These are phyloP conservation scores for Phainopepla nitens DNA, from an alignment of 2,113 vertebrate species.

Conservation along the genomic window DNA sequence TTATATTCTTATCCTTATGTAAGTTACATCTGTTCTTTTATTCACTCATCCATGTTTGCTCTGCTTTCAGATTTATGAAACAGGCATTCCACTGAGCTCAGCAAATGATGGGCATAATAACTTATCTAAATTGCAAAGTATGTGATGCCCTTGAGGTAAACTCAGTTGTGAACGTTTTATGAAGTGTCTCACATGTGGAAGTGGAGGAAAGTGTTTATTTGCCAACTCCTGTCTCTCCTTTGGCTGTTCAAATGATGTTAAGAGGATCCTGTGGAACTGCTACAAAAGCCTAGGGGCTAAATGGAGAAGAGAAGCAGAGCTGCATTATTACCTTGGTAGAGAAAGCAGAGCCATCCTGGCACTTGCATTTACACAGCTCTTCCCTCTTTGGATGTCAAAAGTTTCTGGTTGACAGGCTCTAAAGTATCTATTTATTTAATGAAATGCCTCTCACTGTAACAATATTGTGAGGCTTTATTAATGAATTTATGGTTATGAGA, in stretches of 20 bases:
- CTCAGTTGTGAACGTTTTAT: slow-evolving; percentile 63
- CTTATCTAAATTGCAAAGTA: slow-evolving; percentile 67
- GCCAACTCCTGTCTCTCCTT: slow-evolving; percentile 44
- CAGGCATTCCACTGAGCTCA: slow-evolving; percentile 59
- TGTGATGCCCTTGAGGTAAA: slow-evolving; percentile 64
- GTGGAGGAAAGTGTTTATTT: slow-evolving; percentile 55
- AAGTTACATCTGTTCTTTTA: slow-evolving; percentile 66
- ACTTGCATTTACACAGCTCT: not conserved
- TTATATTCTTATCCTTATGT: slow-evolving; percentile 42
- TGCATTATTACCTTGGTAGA: not conserved
- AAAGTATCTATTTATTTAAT: slow-evolving; percentile 13
- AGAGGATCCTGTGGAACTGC: slow-evolving; percentile 46
- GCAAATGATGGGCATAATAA: slow-evolving; percentile 60
- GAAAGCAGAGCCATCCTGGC: not conserved
- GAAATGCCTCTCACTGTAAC: not conserved
- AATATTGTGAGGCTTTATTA: not conserved
- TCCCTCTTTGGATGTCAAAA: not conserved
- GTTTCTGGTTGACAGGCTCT: slow-evolving; percentile 4
- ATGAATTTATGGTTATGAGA: not conserved
- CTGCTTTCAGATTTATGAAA: slow-evolving; percentile 65
- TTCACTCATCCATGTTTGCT: slow-evolving; percentile 56
- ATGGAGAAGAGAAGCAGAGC: not conserved
- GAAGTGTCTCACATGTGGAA: slow-evolving; percentile 59
- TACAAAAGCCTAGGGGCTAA: slow-evolving; percentile 30
- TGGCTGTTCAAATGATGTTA: slow-evolving; percentile 40